Base-by-base conservation (phyloP, 2,113 vertebrate species). In the Cyprinodon brontotheroides region DNA sequence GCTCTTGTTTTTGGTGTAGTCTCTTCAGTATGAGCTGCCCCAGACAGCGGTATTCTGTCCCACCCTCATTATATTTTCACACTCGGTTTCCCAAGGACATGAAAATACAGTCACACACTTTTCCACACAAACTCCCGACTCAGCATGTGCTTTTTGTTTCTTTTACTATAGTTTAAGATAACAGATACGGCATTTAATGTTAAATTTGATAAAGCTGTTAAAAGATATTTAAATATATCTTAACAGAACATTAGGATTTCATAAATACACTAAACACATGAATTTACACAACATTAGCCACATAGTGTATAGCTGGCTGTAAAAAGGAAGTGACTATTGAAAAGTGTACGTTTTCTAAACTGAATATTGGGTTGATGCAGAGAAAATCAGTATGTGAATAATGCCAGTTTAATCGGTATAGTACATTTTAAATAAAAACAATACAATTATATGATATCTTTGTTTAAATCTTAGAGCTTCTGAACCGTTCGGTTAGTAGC, bases 11-110 rank as follows among this genome's bases (percentile, higher is more conserved):
- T 87, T 74, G 80, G 78, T 85, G 80, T 75, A 84, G 86, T 89
- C 50, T 65, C 86, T 84, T 88, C 81, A 2, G 82, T 88, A 65
- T 82, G 84, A 87, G 80, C 89, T 70, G 83, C 76, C 89, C 90
- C 85, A 93, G 90, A 92, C 91, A 87, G 84, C 65, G 65, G 76
- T 62, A 79, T 59, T 68, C 75, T 72, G 84, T 92, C 89, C 89
- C 89, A 90, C 84, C 67, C 87, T 93, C 89, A 92, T 93, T 93
- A 93, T 92, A 92, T 92, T 91, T 91, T 93, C 89, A 91, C 92
- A 92, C 89, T 89, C 78, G 1, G 39, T 89, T 90, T 83, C 86
- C 68, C 77, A 61, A 75, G 67, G 76, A 90, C 78, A 80, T 61
- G 77, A 77, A 77, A 40, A 48, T 60, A 77, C 67, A 72, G 68